Evolutionary conservation across 2,888 invertebrate species (phyloP), one percentile per base, ranked within the genome.

Genomic region (Volucella inanis): DNA sequence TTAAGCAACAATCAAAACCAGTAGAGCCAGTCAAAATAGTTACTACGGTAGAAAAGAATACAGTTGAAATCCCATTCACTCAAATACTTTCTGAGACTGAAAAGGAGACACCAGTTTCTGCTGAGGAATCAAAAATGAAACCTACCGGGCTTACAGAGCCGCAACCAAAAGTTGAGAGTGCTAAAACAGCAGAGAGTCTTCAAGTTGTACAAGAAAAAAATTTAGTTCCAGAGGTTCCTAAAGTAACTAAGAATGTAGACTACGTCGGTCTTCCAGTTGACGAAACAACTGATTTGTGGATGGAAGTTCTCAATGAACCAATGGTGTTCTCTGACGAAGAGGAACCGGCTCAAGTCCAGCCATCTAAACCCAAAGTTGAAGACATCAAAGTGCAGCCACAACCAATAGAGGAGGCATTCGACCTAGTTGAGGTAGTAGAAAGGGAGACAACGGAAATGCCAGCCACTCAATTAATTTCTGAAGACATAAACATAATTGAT

Each of bases 201-300:
- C 75, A 87, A 88, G 55, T 85, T 89, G 54, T 88, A 90, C 12
- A 39, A 15, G 39, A 50, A 1, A 12, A 65, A 15, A 12, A 18
- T 49, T 8, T 3, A 88, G 45, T 43, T 18, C 22, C 61, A 31
- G 31, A 22, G 18, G 18, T 22, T 2, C 18, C 18, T 22, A 22
- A 22, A 2, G 18, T 2, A 22, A 22, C 31, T 31, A 31, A 31
- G 31, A 31, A 31, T 6, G 6, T 31, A 1, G 31, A 31, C 31
- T 31, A 31, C 31, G 31, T 1, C 31, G 31, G 31, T 31, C 31
- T 31, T 31, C 31, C 31, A 31, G 31, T 31, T 31, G 31, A 31
- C 31, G 31, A 31, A 31, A 31, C 31, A 31, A 31, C 31, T 6
- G 31, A 31, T 31, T 31, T 31, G 6, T 31, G 31, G 31, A 31